phyloP scores from a whole-genome alignment of 92 coral and sea anemone species.

The Epizoanthus scotinus region DNA sequence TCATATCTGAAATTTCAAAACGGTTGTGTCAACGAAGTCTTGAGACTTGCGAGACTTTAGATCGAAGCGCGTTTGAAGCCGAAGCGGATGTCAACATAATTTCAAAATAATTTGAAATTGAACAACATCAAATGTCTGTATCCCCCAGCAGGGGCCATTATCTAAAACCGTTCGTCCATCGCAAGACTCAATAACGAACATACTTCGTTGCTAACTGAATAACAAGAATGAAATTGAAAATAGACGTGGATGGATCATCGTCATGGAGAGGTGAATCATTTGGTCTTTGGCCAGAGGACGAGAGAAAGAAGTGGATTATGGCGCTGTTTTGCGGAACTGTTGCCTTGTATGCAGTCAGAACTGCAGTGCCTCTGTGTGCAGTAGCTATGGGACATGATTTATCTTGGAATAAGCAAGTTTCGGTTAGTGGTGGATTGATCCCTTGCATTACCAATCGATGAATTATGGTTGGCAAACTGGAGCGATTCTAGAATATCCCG shows the following conservation, averaged over 20 bases:
- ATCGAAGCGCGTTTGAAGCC: neutral
- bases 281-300: constrained; percentile 80
- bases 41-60: no score
- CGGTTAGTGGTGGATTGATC: constrained; percentile 57
- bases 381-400: constrained; percentile 93
- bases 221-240: constrained; percentile 16
- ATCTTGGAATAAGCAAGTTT: constrained; percentile 92
- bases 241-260: constrained; percentile 38
- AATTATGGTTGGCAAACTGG: no score
- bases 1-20: neutral
- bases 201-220: neutral
- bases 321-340: constrained; percentile 89
- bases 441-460: no score
- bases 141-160: no score
- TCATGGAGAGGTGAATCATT: constrained; percentile 41
- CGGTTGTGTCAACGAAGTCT: neutral
- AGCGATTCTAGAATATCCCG: no score
- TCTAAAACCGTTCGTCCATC: neutral
- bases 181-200: neutral
- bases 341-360: constrained; percentile 79
- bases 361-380: constrained; percentile 87
- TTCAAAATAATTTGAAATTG: no score
- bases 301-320: constrained; percentile 75
- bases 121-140: no score
- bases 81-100: no score